These are phyloP conservation scores for Nymphalis c-album DNA, from an alignment of 2,888 invertebrate genomes.

Conservation along the genomic window DNA sequence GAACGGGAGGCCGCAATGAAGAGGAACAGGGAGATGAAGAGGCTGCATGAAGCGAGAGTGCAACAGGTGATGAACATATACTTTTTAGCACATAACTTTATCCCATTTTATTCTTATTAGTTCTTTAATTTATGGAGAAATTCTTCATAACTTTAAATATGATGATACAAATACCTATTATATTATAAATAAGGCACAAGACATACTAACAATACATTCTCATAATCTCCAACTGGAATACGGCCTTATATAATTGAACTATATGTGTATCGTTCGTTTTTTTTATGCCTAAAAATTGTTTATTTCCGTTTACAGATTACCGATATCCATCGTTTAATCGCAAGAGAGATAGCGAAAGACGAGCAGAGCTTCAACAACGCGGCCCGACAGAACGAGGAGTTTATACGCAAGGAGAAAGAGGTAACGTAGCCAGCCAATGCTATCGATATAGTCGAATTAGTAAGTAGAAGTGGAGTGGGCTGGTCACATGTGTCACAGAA, in stretches of 20 bases:
- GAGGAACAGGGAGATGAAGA: constrained; percentile 75
- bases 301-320: constrained; percentile 70
- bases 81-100: background rate
- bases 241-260: too few species aligned
- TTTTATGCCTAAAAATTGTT: constrained; percentile 42
- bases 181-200: too few species aligned
- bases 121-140: too few species aligned
- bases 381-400: constrained; percentile 79
- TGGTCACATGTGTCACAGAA: too few species aligned
- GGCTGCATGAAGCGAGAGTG: constrained; percentile 76
- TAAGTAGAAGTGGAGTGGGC: too few species aligned
- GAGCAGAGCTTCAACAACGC: constrained; percentile 83
- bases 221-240: too few species aligned
- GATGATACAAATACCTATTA: too few species aligned
- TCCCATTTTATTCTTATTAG: too few species aligned
- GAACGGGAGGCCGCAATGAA: constrained; percentile 83
- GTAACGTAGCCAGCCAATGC: constrained; percentile 41
- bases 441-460: too few species aligned
- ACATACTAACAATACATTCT: too few species aligned
- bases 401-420: constrained; percentile 74
- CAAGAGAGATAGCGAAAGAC: constrained; percentile 85
- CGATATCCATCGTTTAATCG: constrained; percentile 83
- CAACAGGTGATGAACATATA: constrained; percentile 68
- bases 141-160: too few species aligned
- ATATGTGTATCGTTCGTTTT: background rate